These are phyloP conservation scores for Dermochelys coriacea DNA, from an alignment of 2,797 vertebrate genomes.

Conservation along the genomic window DNA sequence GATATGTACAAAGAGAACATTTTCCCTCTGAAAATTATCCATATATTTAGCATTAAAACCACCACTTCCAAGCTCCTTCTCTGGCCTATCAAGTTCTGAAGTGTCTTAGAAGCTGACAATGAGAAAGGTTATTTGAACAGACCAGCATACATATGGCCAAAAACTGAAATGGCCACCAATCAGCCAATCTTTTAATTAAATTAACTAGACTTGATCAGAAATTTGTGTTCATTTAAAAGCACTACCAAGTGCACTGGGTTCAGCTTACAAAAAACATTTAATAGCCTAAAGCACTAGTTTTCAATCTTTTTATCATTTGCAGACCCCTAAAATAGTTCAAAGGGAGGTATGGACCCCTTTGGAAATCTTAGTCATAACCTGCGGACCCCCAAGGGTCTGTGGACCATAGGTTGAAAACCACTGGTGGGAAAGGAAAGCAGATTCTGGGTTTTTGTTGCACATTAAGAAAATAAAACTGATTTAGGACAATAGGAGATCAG, in stretches of 20 bases:
- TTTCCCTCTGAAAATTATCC: not conserved
- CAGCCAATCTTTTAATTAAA: not conserved
- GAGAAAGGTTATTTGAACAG: not conserved
- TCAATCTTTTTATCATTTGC: not conserved
- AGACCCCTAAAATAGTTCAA: not conserved
- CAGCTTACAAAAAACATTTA: fast-evolving
- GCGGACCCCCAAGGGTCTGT: not conserved
- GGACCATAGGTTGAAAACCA: not conserved
- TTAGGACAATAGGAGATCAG: fast-evolving
- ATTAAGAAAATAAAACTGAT: not conserved
- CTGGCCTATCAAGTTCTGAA: not conserved
- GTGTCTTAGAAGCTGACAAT: not conserved
- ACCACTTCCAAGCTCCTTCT: not conserved
- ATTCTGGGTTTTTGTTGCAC: not conserved
- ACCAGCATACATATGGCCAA: not conserved
- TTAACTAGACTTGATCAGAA: fast-evolving
- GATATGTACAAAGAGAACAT: not conserved
- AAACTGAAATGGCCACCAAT: no score
- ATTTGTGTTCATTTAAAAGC: not conserved
- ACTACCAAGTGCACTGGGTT: fast-evolving
- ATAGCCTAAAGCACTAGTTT: not conserved
- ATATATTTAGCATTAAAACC: not conserved
- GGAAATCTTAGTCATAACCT: not conserved
- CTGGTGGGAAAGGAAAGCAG: not conserved
- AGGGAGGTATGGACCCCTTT: not conserved